Percentiles rank a stretch among this genome's conserved stretches.
Conservation (phyloP, 1,140 invertebrate genomes). For the Adelges cooleyi region DNA sequence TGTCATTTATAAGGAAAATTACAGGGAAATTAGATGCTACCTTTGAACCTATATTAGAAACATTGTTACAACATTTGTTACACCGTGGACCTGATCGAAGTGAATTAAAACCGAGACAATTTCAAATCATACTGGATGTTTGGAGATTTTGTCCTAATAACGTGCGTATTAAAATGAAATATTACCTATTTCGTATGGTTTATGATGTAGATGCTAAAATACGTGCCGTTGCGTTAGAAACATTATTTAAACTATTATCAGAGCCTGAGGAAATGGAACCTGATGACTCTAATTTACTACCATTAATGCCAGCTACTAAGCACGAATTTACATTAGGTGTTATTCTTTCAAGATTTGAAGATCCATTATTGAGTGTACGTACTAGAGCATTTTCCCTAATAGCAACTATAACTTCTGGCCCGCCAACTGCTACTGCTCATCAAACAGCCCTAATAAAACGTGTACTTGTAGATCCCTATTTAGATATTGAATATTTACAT, state of each 20-base stretch:
- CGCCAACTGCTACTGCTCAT: conserved; percentile 9
- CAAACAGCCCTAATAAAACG: conserved; percentile 7
- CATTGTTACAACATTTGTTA: conserved; percentile 13
- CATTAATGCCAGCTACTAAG: conserved; percentile 13
- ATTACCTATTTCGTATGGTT: conserved; percentile 6
- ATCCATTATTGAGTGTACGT: conserved; percentile 13
- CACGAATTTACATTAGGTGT: conserved; percentile 9
- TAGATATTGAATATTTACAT: conserved; percentile 1
- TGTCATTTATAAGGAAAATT: conserved; percentile 11
- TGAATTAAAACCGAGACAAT: conserved; percentile 16
- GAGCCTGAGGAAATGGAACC: conserved; percentile 19
- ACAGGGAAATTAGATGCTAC: background rate
- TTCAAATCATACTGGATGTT: conserved; percentile 23
- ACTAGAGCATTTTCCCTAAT: conserved; percentile 17
- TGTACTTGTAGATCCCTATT: conserved; percentile 16
- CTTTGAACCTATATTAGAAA: conserved; percentile 13
- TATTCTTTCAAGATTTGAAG: conserved; percentile 20
- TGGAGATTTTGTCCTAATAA: conserved; percentile 14
- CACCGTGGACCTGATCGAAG: conserved; percentile 17
- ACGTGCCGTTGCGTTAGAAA: conserved; percentile 11
- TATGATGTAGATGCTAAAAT: conserved; percentile 17
- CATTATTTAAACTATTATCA: conserved; percentile 5
- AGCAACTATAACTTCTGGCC: background rate
- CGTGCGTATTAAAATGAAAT: conserved; percentile 20
- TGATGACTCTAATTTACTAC: background rate